These are phyloP conservation scores for Lycaena phlaeas DNA, from an alignment of 2,888 invertebrate genomes.

Conservation along the genomic window DNA sequence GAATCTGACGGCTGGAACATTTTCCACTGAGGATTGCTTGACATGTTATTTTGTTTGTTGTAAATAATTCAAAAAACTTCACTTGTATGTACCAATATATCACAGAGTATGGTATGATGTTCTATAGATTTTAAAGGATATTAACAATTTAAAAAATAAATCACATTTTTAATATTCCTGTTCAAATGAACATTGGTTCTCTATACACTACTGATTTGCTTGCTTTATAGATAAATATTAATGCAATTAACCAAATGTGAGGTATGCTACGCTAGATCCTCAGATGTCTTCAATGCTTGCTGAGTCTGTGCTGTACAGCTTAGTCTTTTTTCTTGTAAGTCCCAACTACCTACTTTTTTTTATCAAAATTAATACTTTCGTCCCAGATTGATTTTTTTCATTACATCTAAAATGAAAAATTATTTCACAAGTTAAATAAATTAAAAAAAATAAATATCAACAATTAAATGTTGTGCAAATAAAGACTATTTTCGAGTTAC, in stretches of 20 bases:
- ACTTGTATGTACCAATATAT: slow-evolving; percentile 56
- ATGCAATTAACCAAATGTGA: slow-evolving; percentile 51
- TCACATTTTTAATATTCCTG: slow-evolving; percentile 59
- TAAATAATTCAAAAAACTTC: slow-evolving; percentile 57
- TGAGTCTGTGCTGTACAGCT: slow-evolving; percentile 75
- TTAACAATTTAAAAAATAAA: slow-evolving; percentile 49
- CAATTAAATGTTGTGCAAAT: too few species aligned
- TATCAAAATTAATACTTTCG: slow-evolving; percentile 15
- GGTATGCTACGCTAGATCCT: slow-evolving; percentile 73
- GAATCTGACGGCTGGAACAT: slow-evolving; percentile 92
- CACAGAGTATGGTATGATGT: slow-evolving; percentile 62
- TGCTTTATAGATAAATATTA: slow-evolving; percentile 11
- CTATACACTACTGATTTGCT: slow-evolving; percentile 12
- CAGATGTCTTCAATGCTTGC: slow-evolving; percentile 93
- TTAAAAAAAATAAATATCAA: too few species aligned
- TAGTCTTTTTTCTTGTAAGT: slow-evolving; percentile 36
- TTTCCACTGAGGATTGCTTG: slow-evolving; percentile 91
- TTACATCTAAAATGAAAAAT: slow-evolving; percentile 6
- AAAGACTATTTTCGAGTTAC: too few species aligned
- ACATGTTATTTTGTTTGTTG: slow-evolving; percentile 74
- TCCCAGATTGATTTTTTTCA: slow-evolving; percentile 11
- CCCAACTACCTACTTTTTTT: slow-evolving; percentile 29
- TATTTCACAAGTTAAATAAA: too few species aligned
- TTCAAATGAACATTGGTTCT: slow-evolving; percentile 23
- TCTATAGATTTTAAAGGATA: slow-evolving; percentile 33